Evolutionary conservation across 1,140 invertebrate species (phyloP), one percentile per base, ranked within the genome.

Genomic region (Gonioctena quinquepunctata): DNA sequence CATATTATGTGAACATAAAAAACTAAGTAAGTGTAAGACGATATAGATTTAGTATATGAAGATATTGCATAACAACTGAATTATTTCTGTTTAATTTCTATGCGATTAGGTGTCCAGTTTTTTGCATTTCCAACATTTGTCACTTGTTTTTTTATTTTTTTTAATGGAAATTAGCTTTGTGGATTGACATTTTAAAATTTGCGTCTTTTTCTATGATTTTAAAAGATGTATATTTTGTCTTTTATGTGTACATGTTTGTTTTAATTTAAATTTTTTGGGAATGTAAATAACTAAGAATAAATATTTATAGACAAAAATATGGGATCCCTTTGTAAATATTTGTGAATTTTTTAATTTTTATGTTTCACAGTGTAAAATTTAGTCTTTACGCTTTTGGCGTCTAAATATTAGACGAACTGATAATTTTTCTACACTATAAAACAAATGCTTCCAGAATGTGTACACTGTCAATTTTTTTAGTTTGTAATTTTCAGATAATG

Each of bases 381-480:
- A 77, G 73, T 78, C 72, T 70, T 66, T 72, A 76, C 77, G 65
- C 71, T 76, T 71, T 72, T 71, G 73, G 75, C 76, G 76, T 74
- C 72, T 76, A 67, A 75, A 27, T 54, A 64, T 42, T 72, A 76
- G 76, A 76, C 74, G 77, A 78, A 78, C 77, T 78, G 78, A 80
- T 78, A 70, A 78, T 78, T 80, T 77, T 76, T 79, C 74, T 79
- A 80, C 79, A 80, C 79, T 77, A 71, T 75, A 74, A 78, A 76
- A 75, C 71, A 77, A 78, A 80, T 80, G 79, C 79, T 80, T 80
- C 78, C 79, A 80, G 73, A 80, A 50, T 69, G 71, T 79, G 76
- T 80, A 80, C 79, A 80, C 79, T 77, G 79, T 80, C 79, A 77
- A 80, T 79, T 79, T 80, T 77, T 78, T 80, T 79, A 78, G 79